Evolutionary conservation across 2,888 invertebrate genomes (phyloP).

Genomic region (Tiphia femorata): DNA sequence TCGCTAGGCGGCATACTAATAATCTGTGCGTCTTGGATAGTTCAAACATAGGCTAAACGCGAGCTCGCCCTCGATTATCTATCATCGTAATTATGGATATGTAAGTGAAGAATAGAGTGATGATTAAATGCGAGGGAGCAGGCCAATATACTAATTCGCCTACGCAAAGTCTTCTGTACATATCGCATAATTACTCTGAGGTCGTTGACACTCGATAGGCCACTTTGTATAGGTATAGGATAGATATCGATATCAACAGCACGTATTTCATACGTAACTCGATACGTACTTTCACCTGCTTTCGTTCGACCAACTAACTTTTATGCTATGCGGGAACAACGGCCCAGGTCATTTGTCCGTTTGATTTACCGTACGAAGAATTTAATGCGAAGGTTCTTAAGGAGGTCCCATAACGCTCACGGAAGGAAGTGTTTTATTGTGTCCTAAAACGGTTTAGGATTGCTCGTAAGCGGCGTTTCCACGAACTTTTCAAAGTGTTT

Average conservation of each 20-base stretch:
- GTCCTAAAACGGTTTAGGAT: slow-evolving; percentile 36
- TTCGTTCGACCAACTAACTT: too few relatives aligned
- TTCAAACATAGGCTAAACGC: slow-evolving; percentile 52
- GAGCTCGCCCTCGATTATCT: slow-evolving; percentile 1
- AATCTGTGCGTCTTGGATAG: slow-evolving; percentile 42
- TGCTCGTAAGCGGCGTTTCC: slow-evolving; percentile 32
- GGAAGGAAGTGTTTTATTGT: slow-evolving; percentile 15
- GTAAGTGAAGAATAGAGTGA: too few relatives aligned
- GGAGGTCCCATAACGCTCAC: slow-evolving; percentile 4
- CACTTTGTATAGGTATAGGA: too few relatives aligned
- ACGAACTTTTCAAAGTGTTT: slow-evolving; percentile 33
- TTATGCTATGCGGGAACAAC: too few relatives aligned
- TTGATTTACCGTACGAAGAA: background rate
- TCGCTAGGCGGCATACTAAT: slow-evolving; percentile 50
- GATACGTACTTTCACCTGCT: too few relatives aligned
- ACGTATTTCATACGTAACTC: too few relatives aligned
- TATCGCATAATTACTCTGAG: too few relatives aligned
- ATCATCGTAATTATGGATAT: background rate
- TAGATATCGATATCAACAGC: too few relatives aligned
- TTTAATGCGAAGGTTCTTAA: slow-evolving; percentile 1
- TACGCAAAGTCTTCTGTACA: too few relatives aligned
- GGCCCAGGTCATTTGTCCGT: background rate
- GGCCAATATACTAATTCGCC: too few relatives aligned
- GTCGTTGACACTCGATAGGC: too few relatives aligned
- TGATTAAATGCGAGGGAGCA: too few relatives aligned